Evolutionary conservation across 2,888 invertebrate genomes (phyloP), one percentile per base, ranked within the genome.

Genomic region (Limenitis camilla): DNA sequence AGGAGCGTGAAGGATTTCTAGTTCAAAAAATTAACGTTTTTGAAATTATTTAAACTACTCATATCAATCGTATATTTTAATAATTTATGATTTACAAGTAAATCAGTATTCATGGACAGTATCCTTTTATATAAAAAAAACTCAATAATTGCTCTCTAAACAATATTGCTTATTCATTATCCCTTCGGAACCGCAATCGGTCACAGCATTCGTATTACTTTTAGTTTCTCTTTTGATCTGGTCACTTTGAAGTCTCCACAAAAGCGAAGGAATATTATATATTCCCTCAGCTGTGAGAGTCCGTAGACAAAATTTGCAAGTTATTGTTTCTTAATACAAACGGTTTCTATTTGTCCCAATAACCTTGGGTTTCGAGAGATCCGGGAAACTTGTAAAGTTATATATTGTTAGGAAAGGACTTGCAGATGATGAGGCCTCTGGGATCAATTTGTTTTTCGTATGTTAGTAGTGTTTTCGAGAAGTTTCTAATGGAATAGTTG

Each of bases 241-340:
- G 58, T 59, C 59, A 60, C 60, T 60, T 61, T 60, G 60, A 58
- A 56, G 60, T 53, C 43, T 47, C 52, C 43, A 47, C 47, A 56
- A 55, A 60, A 55, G 52, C 50, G 28, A 39, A 11, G 42, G 41
- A 48, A 56, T 59, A 55, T 60, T 56, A 55, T 53, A 58, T 59
- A 63, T 60, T 61, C 59, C 58, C 55, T 60, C 54, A 49, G 50
- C 55, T 51, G 36, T 32, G 19, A 47, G 45, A 32, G 30, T 46
- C 43, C 44, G 29, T 36, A 40, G 42, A 51, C 41, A 50, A 51
- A 42, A 63, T 63, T 62, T 61, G 58, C 61, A 62, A 61, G 56
- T 59, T 63, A 63, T 62, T 63, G 61, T 62, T 59, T 61, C 50
- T 49, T 49, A 56, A 53, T 54, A 59, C 46, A 42, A 49, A 45